Conservation (phyloP, 2,797 vertebrate species). For the Benthosema pterotum region DNA sequence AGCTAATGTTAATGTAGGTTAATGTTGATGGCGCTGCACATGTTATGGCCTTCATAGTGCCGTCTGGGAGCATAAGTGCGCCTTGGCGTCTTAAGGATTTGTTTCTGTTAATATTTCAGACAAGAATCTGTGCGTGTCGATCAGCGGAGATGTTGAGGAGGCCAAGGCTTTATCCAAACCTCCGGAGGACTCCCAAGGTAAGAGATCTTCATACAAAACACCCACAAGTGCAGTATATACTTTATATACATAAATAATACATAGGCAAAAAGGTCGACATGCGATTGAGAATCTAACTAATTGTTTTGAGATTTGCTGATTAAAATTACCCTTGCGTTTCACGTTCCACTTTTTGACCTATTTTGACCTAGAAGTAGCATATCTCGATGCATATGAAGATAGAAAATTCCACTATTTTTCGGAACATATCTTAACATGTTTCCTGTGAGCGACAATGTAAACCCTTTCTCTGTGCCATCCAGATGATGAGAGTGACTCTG, state of each 20-base stretch:
- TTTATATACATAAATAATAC: not conserved
- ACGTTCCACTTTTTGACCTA: too few species aligned
- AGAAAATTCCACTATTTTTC: too few species aligned
- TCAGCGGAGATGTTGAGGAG: conserved; percentile 95
- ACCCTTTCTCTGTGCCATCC: conserved; percentile 22
- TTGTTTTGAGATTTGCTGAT: too few species aligned
- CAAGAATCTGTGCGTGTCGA: conserved; percentile 88
- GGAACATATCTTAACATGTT: too few species aligned
- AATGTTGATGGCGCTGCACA: not conserved
- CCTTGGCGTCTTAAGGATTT: not conserved
- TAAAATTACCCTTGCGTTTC: too few species aligned
- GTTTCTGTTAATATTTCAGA: conserved; percentile 76
- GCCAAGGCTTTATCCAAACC: conserved; percentile 96
- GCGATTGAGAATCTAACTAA: too few species aligned
- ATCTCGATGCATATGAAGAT: too few species aligned
- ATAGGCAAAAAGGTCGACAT: too few species aligned
- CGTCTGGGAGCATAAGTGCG: too few species aligned
- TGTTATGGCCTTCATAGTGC: not conserved
- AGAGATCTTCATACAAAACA: conserved; percentile 1
- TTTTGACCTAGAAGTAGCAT: too few species aligned
- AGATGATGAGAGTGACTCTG: conserved; percentile 98
- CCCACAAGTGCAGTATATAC: not conserved
- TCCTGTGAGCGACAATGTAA: not conserved
- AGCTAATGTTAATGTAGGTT: conserved; percentile 50
- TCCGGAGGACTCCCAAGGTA: conserved; percentile 96